Percentiles rank a stretch among this genome's conserved stretches.
phyloP scores from a whole-genome alignment of 2,888 invertebrate species.

The Habroteleia sp. region DNA sequence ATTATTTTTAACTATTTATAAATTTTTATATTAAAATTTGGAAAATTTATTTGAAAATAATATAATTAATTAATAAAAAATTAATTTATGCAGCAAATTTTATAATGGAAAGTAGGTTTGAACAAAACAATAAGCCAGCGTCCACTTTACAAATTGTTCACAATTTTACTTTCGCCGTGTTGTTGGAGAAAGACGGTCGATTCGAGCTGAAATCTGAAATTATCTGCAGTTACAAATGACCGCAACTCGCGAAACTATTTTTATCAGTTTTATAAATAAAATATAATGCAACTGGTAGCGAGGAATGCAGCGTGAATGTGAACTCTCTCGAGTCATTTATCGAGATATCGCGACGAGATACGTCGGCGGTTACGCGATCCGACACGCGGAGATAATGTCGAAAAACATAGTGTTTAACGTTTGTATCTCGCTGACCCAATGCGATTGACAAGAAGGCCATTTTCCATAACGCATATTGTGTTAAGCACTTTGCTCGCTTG shows the following conservation, averaged over 20 bases:
- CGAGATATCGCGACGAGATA: constrained; percentile 43
- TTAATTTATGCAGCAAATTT: no score
- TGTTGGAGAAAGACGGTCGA: constrained; percentile 4
- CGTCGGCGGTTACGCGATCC: constrained; percentile 31
- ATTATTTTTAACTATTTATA: no score
- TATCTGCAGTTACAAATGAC: constrained; percentile 26
- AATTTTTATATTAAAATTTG: no score
- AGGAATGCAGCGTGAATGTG: constrained; percentile 35
- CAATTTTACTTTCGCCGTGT: constrained; percentile 23
- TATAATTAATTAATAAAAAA: no score
- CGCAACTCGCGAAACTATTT: constrained; percentile 28
- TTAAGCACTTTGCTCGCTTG: constrained; percentile 13
- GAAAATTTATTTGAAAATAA: no score
- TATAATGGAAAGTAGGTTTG: no score
- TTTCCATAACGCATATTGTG: constrained; percentile 37
- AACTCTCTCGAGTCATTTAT: constrained; percentile 29
- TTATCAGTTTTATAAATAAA: constrained; percentile 35
- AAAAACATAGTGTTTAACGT: constrained; percentile 14
- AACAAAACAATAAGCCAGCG: not conserved
- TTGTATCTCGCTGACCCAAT: constrained; percentile 12
- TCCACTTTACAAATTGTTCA: constrained; percentile 5
- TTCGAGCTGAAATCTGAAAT: constrained; percentile 13
- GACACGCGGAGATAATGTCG: constrained; percentile 33
- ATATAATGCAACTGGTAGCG: constrained; percentile 22
- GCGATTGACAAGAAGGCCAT: constrained; percentile 41